Percentiles rank a stretch among this genome's conserved stretches.
Conservation (phyloP, 2,113 vertebrate genomes). For the Hydropotes inermis region DNA sequence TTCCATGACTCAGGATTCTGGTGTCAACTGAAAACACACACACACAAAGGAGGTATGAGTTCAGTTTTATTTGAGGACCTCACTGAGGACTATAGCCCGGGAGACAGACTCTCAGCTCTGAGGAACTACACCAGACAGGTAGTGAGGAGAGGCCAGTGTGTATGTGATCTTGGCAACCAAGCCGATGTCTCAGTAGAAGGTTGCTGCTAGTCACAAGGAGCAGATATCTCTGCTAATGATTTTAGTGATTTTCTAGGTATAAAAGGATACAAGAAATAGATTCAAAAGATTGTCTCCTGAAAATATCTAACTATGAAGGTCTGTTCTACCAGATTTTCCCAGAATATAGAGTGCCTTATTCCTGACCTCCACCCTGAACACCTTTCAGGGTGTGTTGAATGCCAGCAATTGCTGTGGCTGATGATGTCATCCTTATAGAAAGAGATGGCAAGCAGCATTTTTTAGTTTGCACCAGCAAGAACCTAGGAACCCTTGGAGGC, state of each 20-base stretch:
- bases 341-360: neutral
- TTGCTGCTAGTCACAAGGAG: neutral
- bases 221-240: neutral
- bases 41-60: neutral
- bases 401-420: neutral
- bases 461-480: neutral
- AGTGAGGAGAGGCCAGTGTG: neutral
- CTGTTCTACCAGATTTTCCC: neutral
- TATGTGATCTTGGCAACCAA: neutral
- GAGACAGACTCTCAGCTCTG: neutral
- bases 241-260: neutral
- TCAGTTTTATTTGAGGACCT: neutral
- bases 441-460: neutral
- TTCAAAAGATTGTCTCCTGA: neutral
- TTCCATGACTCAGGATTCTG: neutral
- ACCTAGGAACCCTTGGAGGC: neutral
- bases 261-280: neutral
- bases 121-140: neutral
- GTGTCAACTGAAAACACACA: neutral
- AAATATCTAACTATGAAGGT: neutral
- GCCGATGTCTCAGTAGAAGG: neutral
- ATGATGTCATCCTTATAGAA: neutral
- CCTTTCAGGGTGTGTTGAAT: neutral
- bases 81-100: neutral
- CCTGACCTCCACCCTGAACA: neutral